phyloP scores from a whole-genome alignment of 2,797 vertebrate genomes.

The Betta splendens region DNA sequence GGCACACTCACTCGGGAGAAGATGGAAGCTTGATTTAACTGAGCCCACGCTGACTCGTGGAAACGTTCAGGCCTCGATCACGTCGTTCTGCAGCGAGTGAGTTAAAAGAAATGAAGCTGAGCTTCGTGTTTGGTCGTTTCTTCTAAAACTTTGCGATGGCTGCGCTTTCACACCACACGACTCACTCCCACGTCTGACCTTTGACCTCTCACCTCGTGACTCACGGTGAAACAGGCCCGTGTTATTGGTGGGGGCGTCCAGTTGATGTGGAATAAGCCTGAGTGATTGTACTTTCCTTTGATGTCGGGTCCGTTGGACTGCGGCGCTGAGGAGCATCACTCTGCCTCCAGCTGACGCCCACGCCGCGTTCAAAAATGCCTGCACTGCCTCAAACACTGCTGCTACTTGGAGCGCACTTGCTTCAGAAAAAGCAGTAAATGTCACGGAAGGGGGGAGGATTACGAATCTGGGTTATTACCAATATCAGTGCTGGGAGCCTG shows the following conservation, averaged over 20 bases:
- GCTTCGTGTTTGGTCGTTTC: no score
- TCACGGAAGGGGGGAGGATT: slow-evolving; percentile 20
- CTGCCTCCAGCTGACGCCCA: slow-evolving; percentile 69
- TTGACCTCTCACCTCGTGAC: slow-evolving; percentile 4
- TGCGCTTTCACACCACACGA: background rate
- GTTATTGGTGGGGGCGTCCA: slow-evolving; percentile 55
- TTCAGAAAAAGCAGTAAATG: background rate
- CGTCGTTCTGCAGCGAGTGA: no score
- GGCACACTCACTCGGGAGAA: slow-evolving; percentile 24
- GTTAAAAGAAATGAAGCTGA: no score
- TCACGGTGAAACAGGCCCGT: slow-evolving; percentile 29
- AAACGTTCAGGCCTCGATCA: no score
- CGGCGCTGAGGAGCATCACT: slow-evolving; percentile 65
- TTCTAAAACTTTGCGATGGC: background rate
- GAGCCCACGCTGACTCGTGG: slow-evolving; percentile 38
- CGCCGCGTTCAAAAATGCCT: slow-evolving; percentile 43
- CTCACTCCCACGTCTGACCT: background rate
- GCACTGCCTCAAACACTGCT: slow-evolving; percentile 44
- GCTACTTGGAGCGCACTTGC: slow-evolving; percentile 17
- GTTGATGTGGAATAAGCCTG: slow-evolving; percentile 68
- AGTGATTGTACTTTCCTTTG: slow-evolving; percentile 74
- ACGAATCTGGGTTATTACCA: slow-evolving; percentile 24
- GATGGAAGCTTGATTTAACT: slow-evolving; percentile 57
- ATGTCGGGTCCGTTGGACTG: slow-evolving; percentile 69
- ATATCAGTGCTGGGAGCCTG: slow-evolving; percentile 11